Percentiles rank a stretch among this genome's conserved stretches.
Evolutionary conservation across 1,140 invertebrate species (phyloP).

Genomic region (Lasaia peninsularis): DNA sequence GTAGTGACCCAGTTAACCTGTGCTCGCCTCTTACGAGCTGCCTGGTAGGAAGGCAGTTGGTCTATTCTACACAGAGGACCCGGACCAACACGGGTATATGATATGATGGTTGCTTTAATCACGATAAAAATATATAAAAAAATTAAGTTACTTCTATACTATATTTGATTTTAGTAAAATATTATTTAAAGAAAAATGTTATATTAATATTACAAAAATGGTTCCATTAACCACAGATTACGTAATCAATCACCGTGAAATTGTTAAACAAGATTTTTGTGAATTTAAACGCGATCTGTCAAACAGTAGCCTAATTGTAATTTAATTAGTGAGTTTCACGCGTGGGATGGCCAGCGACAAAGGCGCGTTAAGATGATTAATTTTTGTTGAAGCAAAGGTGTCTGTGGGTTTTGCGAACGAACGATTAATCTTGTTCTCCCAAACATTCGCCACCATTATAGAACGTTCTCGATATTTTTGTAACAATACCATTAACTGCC

Average conservation of each 20-base stretch:
- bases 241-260: slow-evolving; percentile 3
- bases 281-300: slow-evolving; percentile 63
- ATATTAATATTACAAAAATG: slow-evolving; percentile 3
- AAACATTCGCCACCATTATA: slow-evolving; percentile 62
- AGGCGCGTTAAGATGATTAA: slow-evolving; percentile 75
- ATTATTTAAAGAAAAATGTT: neutral
- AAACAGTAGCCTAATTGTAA: slow-evolving; percentile 67
- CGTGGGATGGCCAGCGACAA: slow-evolving; percentile 55
- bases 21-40: no score
- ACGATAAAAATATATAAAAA: no score
- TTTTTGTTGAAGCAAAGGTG: slow-evolving; percentile 57
- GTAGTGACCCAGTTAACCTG: no score
- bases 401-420: slow-evolving; percentile 39
- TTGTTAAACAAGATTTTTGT: slow-evolving; percentile 21
- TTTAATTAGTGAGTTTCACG: slow-evolving; percentile 70
- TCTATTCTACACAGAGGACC: no score
- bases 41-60: no score
- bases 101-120: no score
- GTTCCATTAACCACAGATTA: neutral
- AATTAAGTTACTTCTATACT: no score
- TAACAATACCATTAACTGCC: slow-evolving; percentile 73
- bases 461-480: slow-evolving; percentile 63
- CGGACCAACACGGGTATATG: no score
- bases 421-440: slow-evolving; percentile 70
- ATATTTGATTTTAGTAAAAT: neutral